Evolutionary conservation across 2,113 vertebrate genomes (phyloP), one percentile per base, ranked within the genome.

Genomic region (Centropristis striata): DNA sequence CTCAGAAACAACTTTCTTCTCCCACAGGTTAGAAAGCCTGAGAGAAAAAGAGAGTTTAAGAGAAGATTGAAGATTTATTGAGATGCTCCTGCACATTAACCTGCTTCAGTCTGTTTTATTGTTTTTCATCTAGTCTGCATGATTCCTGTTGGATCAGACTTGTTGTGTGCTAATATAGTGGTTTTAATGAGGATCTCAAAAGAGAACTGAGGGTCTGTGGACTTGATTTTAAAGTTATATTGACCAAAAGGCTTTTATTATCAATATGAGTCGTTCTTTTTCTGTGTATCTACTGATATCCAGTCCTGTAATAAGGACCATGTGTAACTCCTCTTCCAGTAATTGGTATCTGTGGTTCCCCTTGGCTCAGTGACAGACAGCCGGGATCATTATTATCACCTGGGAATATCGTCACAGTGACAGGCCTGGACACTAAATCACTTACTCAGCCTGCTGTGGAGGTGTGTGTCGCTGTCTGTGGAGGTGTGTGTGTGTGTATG

Each of bases 361-460:
- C 36, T 41, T 14, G 53, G 27, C 68, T 85, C 54, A 58, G 74
- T 49, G 59, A 65, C 25, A 51, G 57, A 71, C 36, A 21, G 42
- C 47, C 32, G 1, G 16, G 20, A 63, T 80, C 71, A 85, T 88
- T 81, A 73, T 71, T 55, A 27, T 84, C 67, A 44, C 71, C 13
- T 20, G 46, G 18, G 25, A 46, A 57, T 42, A 41, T 61, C 71
- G 51, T 83, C 63, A 75, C 44, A 21, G 60, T 18, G 67, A 70
- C 71, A 67, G 49, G n/a, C 42, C 32, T 4, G 67, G 11, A 61
- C 57, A 37, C 59, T 39, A 69, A 76, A 46, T 80, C 54, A 64
- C 53, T 41, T 57, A 63, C 53, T 68, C 55, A 65, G 51, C 27
- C 51, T 27, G 27, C 8, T 77, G 58, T 81, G 73, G 66, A 20